Evolutionary conservation across 2,888 invertebrate species (phyloP).

Genomic region (Philonicus albiceps): DNA sequence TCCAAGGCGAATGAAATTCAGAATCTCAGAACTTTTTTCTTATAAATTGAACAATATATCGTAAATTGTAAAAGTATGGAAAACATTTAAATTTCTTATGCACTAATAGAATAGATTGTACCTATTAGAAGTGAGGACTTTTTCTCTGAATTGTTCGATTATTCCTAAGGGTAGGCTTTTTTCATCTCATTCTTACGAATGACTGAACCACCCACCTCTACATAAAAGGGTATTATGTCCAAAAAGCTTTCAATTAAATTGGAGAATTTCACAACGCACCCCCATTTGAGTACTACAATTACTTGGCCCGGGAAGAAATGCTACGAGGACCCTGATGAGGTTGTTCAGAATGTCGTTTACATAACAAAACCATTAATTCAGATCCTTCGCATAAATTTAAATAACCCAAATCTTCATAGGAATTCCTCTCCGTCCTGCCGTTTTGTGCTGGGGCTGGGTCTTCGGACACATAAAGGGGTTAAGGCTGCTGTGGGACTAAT

Average conservation of each 20-base stretch:
- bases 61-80: too few relatives aligned
- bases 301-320: not conserved
- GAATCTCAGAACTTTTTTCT: too few relatives aligned
- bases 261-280: conserved; percentile 21
- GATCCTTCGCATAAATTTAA: conserved; percentile 48
- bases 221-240: not conserved
- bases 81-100: too few relatives aligned
- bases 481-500: conserved; percentile 34
- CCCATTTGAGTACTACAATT: not conserved
- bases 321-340: not conserved
- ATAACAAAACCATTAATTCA: conserved; percentile 49
- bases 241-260: conserved; percentile 30
- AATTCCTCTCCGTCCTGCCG: conserved; percentile 19
- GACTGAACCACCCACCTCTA: not conserved
- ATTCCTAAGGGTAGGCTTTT: not conserved
- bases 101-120: too few relatives aligned
- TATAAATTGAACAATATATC: too few relatives aligned
- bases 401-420: conserved; percentile 45
- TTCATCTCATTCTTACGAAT: not conserved
- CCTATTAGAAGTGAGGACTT: too few relatives aligned
- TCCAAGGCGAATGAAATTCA: too few relatives aligned
- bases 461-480: conserved; percentile 19
- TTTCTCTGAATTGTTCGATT: not conserved
- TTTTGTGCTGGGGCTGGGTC: not conserved
- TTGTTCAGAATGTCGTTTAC: conserved; percentile 43